Percentiles rank a stretch among this genome's conserved stretches.
Evolutionary conservation across 2,797 vertebrate genomes (phyloP).

Genomic region (Pangasius krempfi): DNA sequence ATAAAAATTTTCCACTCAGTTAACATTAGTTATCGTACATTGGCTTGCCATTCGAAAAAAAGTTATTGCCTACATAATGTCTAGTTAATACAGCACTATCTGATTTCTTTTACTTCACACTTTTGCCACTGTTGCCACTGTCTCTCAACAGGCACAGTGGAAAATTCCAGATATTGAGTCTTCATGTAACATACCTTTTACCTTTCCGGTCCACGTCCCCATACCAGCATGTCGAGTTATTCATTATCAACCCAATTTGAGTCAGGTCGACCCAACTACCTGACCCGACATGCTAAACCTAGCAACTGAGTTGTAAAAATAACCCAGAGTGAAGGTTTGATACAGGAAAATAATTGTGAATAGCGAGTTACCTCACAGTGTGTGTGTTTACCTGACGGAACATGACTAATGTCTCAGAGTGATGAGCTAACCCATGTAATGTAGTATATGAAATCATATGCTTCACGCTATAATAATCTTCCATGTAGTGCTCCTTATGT

Average conservation of each 20-base stretch:
- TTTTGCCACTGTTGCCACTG: not conserved
- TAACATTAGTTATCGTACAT: not conserved
- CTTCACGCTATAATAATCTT: not conserved
- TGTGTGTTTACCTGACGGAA: not conserved
- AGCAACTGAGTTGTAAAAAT: not conserved
- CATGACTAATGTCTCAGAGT: not conserved
- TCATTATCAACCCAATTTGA: not conserved
- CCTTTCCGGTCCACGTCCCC: not conserved
- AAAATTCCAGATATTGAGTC: not conserved
- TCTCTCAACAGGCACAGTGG: not conserved
- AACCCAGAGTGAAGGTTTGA: not conserved
- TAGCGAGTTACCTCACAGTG: not conserved
- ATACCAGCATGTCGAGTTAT: not conserved
- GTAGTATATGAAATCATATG: not conserved
- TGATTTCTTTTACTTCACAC: not conserved
- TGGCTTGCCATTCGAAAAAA: not conserved
- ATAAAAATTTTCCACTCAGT: not conserved
- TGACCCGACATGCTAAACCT: not conserved
- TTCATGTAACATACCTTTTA: not conserved
- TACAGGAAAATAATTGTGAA: not conserved
- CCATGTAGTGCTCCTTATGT: no score
- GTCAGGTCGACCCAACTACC: not conserved
- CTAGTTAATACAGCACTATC: not conserved
- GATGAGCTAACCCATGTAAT: not conserved
- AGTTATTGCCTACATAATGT: not conserved